Evolutionary conservation across 2,113 vertebrate species (phyloP).

Genomic region (Aphyosemion australe): DNA sequence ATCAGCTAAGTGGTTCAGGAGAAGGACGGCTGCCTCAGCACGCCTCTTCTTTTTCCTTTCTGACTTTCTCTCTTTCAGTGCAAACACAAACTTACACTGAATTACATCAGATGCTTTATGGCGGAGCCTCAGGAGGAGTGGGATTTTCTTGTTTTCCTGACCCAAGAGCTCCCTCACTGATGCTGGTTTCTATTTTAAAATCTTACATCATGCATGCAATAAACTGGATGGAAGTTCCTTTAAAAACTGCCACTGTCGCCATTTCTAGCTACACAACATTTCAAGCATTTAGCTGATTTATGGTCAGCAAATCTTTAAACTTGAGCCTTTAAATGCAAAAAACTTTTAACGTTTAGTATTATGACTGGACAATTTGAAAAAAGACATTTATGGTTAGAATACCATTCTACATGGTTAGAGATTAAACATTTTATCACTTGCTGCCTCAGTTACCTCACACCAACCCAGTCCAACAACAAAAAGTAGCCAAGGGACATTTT

Average conservation of each 20-base stretch:
- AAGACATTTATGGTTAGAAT: neutral
- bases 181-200: constrained; percentile 39
- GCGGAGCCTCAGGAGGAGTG: neutral
- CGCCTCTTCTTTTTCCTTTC: neutral
- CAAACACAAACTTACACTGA: neutral
- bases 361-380: neutral
- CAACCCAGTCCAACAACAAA: neutral
- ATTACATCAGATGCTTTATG: constrained; percentile 30
- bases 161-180: constrained; percentile 1
- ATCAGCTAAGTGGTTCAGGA: constrained; percentile 58
- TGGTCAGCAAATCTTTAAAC: neutral
- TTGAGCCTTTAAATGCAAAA: neutral
- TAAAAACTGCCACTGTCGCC: neutral
- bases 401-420: neutral
- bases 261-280: neutral
- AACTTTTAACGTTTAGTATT: neutral
- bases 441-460: too few species aligned
- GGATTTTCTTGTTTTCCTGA: constrained; percentile 27
- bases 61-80: neutral
- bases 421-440: neutral
- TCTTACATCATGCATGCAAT: constrained; percentile 13
- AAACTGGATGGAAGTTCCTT: neutral
- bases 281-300: neutral
- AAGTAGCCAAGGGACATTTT: neutral
- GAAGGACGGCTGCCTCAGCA: constrained; percentile 38